Base-by-base conservation (phyloP, 2,888 invertebrate species). In the Ophraella communa region DNA sequence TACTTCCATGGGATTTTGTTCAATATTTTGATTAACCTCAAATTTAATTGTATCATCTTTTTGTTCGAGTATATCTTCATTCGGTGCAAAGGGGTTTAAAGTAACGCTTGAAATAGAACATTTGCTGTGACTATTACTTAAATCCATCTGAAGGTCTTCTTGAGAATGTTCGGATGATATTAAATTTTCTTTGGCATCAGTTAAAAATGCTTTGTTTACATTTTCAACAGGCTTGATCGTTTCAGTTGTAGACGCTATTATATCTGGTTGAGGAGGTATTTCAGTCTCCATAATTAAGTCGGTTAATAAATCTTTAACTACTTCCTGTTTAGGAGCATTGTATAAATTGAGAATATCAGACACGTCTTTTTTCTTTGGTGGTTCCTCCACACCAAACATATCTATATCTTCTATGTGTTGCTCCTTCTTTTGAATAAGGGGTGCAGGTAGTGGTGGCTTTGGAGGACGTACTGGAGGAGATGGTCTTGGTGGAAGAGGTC, bases 11-110 rank as follows among this genome's bases (percentile, higher is more conserved):
- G 64, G 62, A 27, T 60, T 61, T 20, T 51, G 27, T 18, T 56
- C 55, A 10, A 33, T 44, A 20, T 62, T 64, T 24, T 57, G 54
- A 67, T 64, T 60, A 49, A 64, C 68, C 56, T 69, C 66, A 20
- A 45, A 67, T 51, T 54, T 68, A 20, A n/a, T n/a, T n/a, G n/a
- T n/a, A n/a, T 68, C 72, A 20, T 74, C 74, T 71, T 72, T 65
- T 66, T 59, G 47, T 23, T 24, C 64, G 58, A 56, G 61, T 8
- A 67, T 67, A 17, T 79, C 79, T 63, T 81, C 80, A 11, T 73
- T 71, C 4, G 75, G 72, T 17, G 81, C 80, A 66, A 83, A 86
- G 0, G 86, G 86, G 80, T 86, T 86, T 49, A 85, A 80, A 10
- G 82, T 82, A 8, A 79, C 80, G 68, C 81, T 81, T 1, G 81